phyloP scores from a whole-genome alignment of 2,113 vertebrate genomes.

The Epinephelus fuscoguttatus region DNA sequence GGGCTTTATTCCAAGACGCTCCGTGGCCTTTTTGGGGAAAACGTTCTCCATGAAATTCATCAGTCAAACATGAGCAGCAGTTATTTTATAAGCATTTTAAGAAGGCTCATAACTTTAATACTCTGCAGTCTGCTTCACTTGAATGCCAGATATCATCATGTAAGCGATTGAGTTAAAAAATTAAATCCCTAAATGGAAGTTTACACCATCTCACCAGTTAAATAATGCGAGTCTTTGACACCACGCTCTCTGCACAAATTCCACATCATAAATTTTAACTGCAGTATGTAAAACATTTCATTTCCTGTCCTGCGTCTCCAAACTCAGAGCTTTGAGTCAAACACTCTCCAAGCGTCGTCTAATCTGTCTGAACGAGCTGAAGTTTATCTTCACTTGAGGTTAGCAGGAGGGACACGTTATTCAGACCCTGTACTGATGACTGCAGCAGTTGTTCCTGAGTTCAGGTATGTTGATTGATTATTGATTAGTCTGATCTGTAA shows the following conservation, averaged over 20 bases:
- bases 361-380: neutral
- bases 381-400: neutral
- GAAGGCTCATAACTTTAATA: constrained; percentile 29
- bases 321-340: constrained; percentile 13
- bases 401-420: neutral
- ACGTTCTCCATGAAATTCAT: constrained; percentile 8
- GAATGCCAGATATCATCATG: constrained; percentile 1
- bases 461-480: neutral
- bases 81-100: constrained; percentile 18
- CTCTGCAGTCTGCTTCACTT: neutral
- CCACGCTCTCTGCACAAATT: constrained; percentile 33
- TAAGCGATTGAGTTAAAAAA: constrained; percentile 21
- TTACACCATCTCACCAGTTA: neutral
- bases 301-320: constrained; percentile 60
- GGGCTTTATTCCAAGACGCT: constrained; percentile 15
- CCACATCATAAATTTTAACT: constrained; percentile 63
- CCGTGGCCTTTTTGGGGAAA: constrained; percentile 41
- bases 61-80: constrained; percentile 32
- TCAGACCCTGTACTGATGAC: neutral
- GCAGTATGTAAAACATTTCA: constrained; percentile 66
- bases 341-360: constrained; percentile 15
- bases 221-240: constrained; percentile 19
- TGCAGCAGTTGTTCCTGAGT: neutral
- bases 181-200: constrained; percentile 41
- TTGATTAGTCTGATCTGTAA: neutral